Base-by-base conservation (phyloP, 2,113 vertebrate species). In the Xiphophorus maculatus region DNA sequence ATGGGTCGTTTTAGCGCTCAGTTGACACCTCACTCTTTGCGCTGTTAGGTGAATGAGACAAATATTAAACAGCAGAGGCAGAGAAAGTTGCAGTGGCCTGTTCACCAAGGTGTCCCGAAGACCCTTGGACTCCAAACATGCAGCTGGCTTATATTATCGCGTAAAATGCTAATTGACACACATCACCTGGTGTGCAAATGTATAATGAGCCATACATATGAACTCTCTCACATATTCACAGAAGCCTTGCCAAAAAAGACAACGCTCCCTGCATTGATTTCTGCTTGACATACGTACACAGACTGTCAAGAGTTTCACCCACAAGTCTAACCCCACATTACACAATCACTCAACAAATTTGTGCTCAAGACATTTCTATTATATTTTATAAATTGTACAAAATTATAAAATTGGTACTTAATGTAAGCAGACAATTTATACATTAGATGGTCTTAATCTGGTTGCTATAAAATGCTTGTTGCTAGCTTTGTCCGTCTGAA, bases 81-180 rank as follows among this genome's bases (percentile, higher is more conserved):
- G 69, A 44, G 37, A 73, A 62, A 75, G 73, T 81, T 68, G 60
- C 79, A 73, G 44, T 51, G 64, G 76, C 86, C 81, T 14, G 70
- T 90, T 89, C 75, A 89, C 90, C 92, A 19, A 19, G 12, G 63
- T 80, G 70, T 89, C 90, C 91, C 76, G 84, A 80, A 85, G 88
- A 90, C 77, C 91, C 90, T 70, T 66, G 63, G 37, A 74, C 76
- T 83, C 74, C 79, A 87, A 84, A 84, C 73, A 76, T 62, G 78
- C n/a, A 29, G 77, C 69, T 84, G 82, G 87, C 84, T 74, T 75
- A 44, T 48, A 29, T 22, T 44, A 65, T 60, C 63, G 44, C 81
- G 89, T 11, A 85, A 86, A 80, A 84, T 82, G 78, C 81, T 88
- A 82, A 88, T 84, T 71, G 69, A 69, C 80, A 85, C 88, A 76